Evolutionary conservation across 1,140 invertebrate genomes (phyloP).

Genomic region (Epicauta chinensis): DNA sequence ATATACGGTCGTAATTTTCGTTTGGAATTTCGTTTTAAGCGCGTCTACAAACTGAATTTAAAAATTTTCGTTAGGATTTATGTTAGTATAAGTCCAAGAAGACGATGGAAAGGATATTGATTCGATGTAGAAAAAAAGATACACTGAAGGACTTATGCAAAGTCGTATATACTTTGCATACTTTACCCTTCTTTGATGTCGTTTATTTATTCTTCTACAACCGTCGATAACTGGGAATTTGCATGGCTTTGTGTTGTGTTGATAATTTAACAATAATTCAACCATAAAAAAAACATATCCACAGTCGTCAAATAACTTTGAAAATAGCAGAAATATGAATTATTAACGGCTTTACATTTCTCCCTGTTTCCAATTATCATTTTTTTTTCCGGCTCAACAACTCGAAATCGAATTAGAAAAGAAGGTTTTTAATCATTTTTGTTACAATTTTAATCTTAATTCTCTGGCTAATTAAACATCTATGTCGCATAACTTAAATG

Average conservation of each 20-base stretch:
- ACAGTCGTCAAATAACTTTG: conserved; percentile 2
- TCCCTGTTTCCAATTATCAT: background rate
- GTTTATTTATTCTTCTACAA: conserved; percentile 11
- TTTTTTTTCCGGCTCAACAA: conserved; percentile 5
- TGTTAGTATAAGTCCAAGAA: conserved; percentile 5
- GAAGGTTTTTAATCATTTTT: background rate
- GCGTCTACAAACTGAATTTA: conserved; percentile 11
- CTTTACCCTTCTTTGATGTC: conserved; percentile 15
- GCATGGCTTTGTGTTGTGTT: conserved; percentile 21
- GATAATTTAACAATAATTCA: conserved; percentile 14
- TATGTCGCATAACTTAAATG: conserved; percentile 25
- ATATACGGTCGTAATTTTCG: too few species aligned
- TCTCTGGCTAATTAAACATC: conserved; percentile 27
- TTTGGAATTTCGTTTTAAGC: too few species aligned
- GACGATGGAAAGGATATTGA: conserved; percentile 18
- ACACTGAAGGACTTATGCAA: conserved; percentile 19
- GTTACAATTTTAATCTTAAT: conserved; percentile 23
- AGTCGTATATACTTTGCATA: conserved; percentile 19
- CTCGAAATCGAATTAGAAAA: conserved; percentile 10
- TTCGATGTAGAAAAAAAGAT: conserved; percentile 15
- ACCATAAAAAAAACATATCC: background rate
- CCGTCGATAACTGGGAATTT: conserved; percentile 20
- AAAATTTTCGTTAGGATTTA: conserved; percentile 19
- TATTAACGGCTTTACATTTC: too few species aligned
- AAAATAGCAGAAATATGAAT: conserved; percentile 1